Evolutionary conservation across 2,888 invertebrate genomes (phyloP).

Genomic region (Alloscopus bannaensis): DNA sequence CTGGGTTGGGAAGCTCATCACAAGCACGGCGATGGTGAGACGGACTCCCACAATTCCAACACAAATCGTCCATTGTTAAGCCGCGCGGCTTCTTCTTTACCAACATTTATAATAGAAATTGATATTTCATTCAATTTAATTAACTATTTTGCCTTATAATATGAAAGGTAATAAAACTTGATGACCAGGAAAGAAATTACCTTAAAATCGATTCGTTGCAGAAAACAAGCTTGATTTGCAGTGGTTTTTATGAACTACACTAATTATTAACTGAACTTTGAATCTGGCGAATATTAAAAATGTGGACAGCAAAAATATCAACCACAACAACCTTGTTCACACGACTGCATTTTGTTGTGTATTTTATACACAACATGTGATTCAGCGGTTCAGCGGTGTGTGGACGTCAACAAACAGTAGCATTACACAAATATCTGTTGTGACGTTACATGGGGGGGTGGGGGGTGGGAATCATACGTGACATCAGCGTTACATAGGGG

Average conservation of each 20-base stretch:
- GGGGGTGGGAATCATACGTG: constrained; percentile 10
- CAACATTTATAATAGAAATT: neutral
- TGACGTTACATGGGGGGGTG: constrained; percentile 35
- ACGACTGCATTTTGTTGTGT: no score
- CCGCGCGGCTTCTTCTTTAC: constrained; percentile 13
- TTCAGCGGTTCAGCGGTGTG: no score
- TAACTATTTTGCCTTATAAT: neutral
- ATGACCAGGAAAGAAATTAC: no score
- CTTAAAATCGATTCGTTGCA: no score
- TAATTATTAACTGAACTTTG: neutral
- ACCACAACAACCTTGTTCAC: neutral
- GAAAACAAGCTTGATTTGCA: neutral
- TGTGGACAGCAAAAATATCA: neutral
- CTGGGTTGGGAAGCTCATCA: neutral
- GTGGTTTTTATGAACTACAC: neutral
- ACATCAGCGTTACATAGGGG: constrained; percentile 14
- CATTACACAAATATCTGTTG: neutral
- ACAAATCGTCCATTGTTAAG: constrained; percentile 16
- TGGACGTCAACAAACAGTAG: neutral
- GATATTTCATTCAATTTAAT: neutral
- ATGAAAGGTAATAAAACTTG: no score
- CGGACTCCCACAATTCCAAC: constrained; percentile 14
- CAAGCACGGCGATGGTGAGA: neutral
- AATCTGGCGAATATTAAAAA: neutral
- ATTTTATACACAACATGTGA: no score